Evolutionary conservation across 1,140 invertebrate genomes (phyloP), one percentile per base, ranked within the genome.

Genomic region (Drosophila equinoxialis): DNA sequence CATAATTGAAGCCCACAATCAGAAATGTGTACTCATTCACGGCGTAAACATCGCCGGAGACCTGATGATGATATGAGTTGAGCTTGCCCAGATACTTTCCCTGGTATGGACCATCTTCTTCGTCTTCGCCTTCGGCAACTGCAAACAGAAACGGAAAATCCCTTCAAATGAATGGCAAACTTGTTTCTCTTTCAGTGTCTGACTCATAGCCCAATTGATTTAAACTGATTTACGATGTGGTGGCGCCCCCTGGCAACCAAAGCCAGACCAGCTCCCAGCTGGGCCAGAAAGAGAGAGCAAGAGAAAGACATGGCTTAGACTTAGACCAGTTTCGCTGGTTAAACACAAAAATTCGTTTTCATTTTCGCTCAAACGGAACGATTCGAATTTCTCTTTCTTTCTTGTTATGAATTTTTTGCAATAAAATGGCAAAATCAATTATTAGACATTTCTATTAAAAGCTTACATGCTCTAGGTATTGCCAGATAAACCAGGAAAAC

Each of bases 41-140:
- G 6, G 97, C 97, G 93, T 97, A 98, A 10, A 98, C 95, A 75
- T 97, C 96, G 11, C 97, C 97, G 8, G 95, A 94, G 0, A 98
- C 97, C 91, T 94, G 94, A 74, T 98, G 97, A 92, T 98, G 97
- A 92, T 98, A 98, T 0, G 97, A 96, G 91, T 98, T 98, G 8
- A 98, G 93, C 93, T 97, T 97, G 8, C 97, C 97, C 30, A 98
- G 92, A 74, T 94, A 95, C 92, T 96, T 96, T 54, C 97, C 97
- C 66, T 93, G 94, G 79, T 98, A 97, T 8, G 95, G 95, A 0
- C 95, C 95, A 54, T 95, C 94, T 66, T 96, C 95, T 42, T 95
- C 94, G 62, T 96, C 94, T 4, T 93, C 93, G 5, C 45, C 74
- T 13, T 79, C 60, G 26, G 74, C 77, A 26, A 42, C 90, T 91